Evolutionary conservation across 2,888 invertebrate genomes (phyloP).

Genomic region (Folsomia candida): DNA sequence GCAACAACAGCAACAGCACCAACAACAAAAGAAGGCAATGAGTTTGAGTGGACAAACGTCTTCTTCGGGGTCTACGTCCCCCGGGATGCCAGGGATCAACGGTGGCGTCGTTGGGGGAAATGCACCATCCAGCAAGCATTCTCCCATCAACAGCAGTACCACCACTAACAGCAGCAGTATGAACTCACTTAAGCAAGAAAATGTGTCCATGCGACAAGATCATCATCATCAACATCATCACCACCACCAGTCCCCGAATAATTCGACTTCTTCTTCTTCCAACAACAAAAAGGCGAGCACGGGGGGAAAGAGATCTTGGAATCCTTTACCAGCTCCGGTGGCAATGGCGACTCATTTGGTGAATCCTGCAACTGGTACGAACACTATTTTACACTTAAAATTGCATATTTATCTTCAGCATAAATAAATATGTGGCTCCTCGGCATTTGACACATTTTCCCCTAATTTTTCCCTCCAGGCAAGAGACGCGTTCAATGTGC

Average conservation of each 20-base stretch:
- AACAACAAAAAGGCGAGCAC: not conserved
- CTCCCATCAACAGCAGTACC: constrained; percentile 47
- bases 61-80: constrained; percentile 1
- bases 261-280: not conserved
- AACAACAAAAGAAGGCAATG: constrained; percentile 7
- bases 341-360: constrained; percentile 32
- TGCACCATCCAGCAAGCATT: constrained; percentile 30
- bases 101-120: no score
- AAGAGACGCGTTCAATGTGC: constrained; percentile 98
- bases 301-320: constrained; percentile 18
- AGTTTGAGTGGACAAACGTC: constrained; percentile 22
- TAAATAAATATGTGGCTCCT: no score
- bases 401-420: no score
- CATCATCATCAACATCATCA: not conserved
- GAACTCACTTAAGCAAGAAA: constrained; percentile 19
- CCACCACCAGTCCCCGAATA: not conserved
- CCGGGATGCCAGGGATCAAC: not conserved
- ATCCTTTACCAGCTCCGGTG: constrained; percentile 25
- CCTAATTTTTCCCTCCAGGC: constrained; percentile 60
- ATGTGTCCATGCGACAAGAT: not conserved
- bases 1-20: constrained; percentile 17
- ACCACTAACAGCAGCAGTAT: constrained; percentile 43
- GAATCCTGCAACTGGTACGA: constrained; percentile 31
- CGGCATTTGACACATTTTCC: no score
- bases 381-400: not conserved